These are phyloP conservation scores for Python bivittatus DNA, from an alignment of 2,113 vertebrate species.

Conservation along the genomic window DNA sequence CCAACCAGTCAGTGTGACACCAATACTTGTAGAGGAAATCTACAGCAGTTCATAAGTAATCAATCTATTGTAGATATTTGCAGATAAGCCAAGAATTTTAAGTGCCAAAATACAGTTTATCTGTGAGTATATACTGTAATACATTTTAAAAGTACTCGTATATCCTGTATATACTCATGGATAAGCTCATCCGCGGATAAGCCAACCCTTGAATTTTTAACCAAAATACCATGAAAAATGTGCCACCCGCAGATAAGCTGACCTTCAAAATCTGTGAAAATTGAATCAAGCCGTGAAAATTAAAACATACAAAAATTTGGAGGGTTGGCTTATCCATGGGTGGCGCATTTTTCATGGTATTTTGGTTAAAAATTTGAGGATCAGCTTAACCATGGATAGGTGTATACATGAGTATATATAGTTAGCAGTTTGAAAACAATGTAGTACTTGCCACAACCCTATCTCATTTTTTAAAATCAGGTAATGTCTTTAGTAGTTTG, in stretches of 20 bases:
- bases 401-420: no score
- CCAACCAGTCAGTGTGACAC: no score
- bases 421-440: no score
- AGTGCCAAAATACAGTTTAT: not conserved
- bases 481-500: no score
- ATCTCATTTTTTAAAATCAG: no score
- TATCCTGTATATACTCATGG: not conserved
- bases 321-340: no score
- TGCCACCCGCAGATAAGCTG: not conserved
- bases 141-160: not conserved
- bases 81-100: not conserved
- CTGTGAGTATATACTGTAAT: not conserved
- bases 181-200: not conserved
- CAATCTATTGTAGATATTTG: not conserved
- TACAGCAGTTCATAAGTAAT: not conserved
- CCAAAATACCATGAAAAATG: not conserved
- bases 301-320: not conserved
- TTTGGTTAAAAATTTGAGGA: no score
- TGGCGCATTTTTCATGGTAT: no score
- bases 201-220: not conserved
- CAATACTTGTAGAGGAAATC: no score
- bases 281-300: not conserved
- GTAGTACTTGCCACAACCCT: no score
- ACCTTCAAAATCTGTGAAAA: not conserved
- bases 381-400: no score